These are phyloP conservation scores for Crocidura indochinensis DNA, from an alignment of 2,797 vertebrate genomes.

Conservation along the genomic window DNA sequence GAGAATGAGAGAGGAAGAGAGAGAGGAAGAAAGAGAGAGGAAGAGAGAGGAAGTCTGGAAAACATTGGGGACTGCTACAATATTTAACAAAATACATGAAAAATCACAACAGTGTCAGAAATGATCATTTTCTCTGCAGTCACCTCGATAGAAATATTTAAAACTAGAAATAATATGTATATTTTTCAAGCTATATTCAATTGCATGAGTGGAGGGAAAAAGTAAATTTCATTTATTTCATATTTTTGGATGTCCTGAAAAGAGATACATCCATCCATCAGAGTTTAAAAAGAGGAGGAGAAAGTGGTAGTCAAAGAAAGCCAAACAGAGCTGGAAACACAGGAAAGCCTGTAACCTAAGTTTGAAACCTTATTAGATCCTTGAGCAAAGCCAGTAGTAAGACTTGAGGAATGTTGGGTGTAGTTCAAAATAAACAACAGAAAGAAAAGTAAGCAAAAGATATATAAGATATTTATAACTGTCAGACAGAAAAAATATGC, in stretches of 20 bases:
- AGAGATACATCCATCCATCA: background rate
- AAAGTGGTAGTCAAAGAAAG: background rate
- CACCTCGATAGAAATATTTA: background rate
- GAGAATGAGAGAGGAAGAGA: too few relatives aligned
- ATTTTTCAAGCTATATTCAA: background rate
- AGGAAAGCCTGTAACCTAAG: too few relatives aligned
- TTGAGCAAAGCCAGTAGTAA: too few relatives aligned
- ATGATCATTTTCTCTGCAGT: background rate
- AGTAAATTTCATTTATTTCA: background rate
- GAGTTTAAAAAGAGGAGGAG: background rate
- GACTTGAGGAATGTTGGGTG: too few relatives aligned
- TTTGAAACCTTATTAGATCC: too few relatives aligned
- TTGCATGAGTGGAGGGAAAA: background rate
- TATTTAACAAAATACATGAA: background rate
- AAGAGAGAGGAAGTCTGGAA: too few relatives aligned
- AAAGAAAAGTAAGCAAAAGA: constrained; percentile 23
- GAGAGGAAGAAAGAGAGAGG: too few relatives aligned
- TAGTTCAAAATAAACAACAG: too few relatives aligned
- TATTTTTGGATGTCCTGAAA: background rate
- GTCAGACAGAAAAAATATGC: background rate
- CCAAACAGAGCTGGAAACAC: too few relatives aligned
- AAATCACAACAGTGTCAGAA: background rate
- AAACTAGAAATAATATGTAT: background rate
- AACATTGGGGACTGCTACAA: too few relatives aligned
- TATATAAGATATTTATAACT: background rate